Evolutionary conservation across 1,140 invertebrate genomes (phyloP).

Genomic region (Aphelenchoides fujianensis): DNA sequence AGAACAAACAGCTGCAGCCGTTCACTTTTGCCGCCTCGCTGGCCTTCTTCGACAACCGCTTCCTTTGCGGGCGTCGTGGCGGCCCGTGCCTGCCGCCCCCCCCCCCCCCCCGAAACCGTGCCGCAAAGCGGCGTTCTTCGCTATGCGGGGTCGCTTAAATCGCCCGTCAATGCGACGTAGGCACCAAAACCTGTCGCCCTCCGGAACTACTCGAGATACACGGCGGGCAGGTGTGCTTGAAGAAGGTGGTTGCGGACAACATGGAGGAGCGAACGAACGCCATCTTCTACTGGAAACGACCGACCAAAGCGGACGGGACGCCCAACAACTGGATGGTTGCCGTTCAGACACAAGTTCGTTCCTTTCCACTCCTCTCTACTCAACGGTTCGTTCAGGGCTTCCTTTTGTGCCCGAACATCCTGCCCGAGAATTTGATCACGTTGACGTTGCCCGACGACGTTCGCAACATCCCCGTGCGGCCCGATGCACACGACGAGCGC

Average conservation of each 20-base stretch:
- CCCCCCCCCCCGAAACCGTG: too few relatives aligned
- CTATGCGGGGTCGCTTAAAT: too few relatives aligned
- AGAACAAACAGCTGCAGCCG: slow-evolving; percentile 17
- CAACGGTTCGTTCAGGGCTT: slow-evolving; percentile 34
- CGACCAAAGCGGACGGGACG: slow-evolving; percentile 12
- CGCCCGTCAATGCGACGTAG: too few relatives aligned
- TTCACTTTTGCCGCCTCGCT: slow-evolving; percentile 42
- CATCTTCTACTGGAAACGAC: slow-evolving; percentile 32
- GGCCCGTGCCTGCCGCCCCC: too few relatives aligned
- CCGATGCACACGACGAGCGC: slow-evolving; percentile 79
- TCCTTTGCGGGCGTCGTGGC: not conserved
- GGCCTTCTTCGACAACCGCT: not conserved
- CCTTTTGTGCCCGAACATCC: slow-evolving; percentile 37
- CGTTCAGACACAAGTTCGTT: not conserved
- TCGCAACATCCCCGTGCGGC: slow-evolving; percentile 64
- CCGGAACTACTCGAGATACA: slow-evolving; percentile 32
- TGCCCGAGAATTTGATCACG: slow-evolving; percentile 30
- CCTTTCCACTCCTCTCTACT: not conserved
- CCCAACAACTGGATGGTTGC: slow-evolving; percentile 15
- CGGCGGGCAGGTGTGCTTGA: slow-evolving; percentile 19
- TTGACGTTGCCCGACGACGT: slow-evolving; percentile 48
- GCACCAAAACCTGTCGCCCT: too few relatives aligned
- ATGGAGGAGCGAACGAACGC: slow-evolving; percentile 45
- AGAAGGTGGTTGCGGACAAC: slow-evolving; percentile 31
- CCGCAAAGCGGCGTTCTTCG: too few relatives aligned